A percentile compares a stretch with the other conserved stretches of the same genome.
phyloP scores from a whole-genome alignment of 2,113 vertebrate genomes.

The Oreotragus oreotragus region DNA sequence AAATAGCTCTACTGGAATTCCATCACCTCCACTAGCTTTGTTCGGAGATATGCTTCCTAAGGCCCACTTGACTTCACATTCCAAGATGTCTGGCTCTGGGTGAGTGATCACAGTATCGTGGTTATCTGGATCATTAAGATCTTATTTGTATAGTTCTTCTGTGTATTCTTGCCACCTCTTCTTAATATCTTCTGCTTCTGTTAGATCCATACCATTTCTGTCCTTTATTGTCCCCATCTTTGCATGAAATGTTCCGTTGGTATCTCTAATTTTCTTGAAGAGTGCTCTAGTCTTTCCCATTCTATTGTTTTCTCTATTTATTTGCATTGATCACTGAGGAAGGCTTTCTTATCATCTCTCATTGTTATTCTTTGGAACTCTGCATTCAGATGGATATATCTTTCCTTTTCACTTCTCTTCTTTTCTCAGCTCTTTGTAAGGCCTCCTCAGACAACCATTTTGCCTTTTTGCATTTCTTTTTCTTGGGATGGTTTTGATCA shows the following conservation, averaged over 20 bases:
- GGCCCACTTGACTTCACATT: background rate
- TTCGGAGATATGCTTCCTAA: background rate
- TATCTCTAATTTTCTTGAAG: background rate
- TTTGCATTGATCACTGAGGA: background rate
- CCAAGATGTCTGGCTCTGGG: background rate
- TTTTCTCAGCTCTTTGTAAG: background rate
- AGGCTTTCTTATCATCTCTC: background rate
- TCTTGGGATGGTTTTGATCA: background rate
- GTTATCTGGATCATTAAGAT: background rate
- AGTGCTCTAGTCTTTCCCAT: background rate
- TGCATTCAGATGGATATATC: background rate
- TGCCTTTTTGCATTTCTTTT: background rate
- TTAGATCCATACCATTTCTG: background rate
- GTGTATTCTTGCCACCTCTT: background rate
- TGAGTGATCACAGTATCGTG: background rate
- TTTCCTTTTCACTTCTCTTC: background rate
- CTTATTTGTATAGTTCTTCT: background rate
- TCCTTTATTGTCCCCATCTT: background rate
- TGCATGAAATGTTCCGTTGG: background rate
- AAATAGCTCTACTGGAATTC: background rate
- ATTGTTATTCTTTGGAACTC: background rate
- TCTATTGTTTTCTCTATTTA: background rate
- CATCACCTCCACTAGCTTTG: background rate
- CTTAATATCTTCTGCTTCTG: background rate
- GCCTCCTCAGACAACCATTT: background rate